Percentiles rank a stretch among this genome's conserved stretches.
Conservation (phyloP, 2,888 invertebrate species). For the Barypeithes pellucidus region DNA sequence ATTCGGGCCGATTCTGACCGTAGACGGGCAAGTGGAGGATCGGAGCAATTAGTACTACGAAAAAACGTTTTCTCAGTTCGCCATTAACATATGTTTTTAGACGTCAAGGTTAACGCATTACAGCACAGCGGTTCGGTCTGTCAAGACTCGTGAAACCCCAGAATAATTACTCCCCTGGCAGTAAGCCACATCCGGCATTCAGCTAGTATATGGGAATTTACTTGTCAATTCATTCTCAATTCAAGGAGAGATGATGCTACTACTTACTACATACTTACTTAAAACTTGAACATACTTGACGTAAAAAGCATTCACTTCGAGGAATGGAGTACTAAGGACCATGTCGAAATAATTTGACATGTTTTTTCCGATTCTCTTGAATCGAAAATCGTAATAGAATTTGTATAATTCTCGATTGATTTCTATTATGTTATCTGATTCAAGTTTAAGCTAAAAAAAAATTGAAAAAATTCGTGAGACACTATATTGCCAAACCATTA, state of each 20-base stretch:
- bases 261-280: conserved; percentile 56
- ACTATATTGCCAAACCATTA: neutral
- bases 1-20: conserved; percentile 60
- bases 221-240: no score
- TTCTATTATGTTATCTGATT: conserved; percentile 57
- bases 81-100: no score
- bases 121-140: no score
- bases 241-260: no score
- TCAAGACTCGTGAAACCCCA: no score
- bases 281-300: conserved; percentile 51
- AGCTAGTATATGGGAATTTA: no score
- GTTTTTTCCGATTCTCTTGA: conserved; percentile 45
- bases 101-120: no score
- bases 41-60: conserved; percentile 61
- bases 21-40: conserved; percentile 61
- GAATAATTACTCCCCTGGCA: no score
- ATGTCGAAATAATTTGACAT: neutral
- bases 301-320: conserved; percentile 60
- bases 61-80: no score
- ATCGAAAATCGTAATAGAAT: conserved; percentile 53
- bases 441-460: conserved; percentile 38
- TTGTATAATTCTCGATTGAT: conserved; percentile 54
- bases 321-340: conserved; percentile 27
- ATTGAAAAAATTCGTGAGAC: neutral
- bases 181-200: no score